Conservation (phyloP, 2,797 vertebrate genomes). For the Scolopax bukidnonensis region DNA sequence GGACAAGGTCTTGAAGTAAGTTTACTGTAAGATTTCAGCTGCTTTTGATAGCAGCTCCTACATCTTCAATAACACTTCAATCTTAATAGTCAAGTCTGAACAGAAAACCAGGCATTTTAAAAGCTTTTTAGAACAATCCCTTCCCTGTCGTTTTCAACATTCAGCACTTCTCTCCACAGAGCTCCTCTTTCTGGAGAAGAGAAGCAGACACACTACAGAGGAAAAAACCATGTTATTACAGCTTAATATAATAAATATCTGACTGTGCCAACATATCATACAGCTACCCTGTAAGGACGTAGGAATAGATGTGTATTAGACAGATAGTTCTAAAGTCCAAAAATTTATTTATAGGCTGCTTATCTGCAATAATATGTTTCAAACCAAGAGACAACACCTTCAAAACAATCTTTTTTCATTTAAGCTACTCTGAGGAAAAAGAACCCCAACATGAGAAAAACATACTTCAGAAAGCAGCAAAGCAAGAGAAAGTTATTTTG, state of each 20-base stretch:
- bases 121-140: not conserved
- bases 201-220: not conserved
- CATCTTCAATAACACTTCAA: not conserved
- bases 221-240: not conserved
- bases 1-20: not conserved
- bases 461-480: not conserved
- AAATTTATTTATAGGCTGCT: not conserved
- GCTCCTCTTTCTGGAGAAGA: not conserved
- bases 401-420: not conserved
- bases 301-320: not conserved
- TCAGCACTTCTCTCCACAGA: not conserved
- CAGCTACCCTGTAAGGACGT: not conserved
- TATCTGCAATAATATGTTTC: not conserved
- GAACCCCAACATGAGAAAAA: not conserved
- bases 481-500: not conserved
- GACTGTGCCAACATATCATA: not conserved
- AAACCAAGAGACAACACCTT: not conserved
- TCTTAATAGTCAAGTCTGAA: not conserved
- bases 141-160: not conserved
- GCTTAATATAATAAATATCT: not conserved
- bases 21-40: not conserved
- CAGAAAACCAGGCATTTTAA: not conserved
- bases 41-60: not conserved
- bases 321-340: not conserved
- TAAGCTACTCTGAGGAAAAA: not conserved